phyloP scores from a whole-genome alignment of 1,140 invertebrate genomes.

The Cydia fagiglandana region DNA sequence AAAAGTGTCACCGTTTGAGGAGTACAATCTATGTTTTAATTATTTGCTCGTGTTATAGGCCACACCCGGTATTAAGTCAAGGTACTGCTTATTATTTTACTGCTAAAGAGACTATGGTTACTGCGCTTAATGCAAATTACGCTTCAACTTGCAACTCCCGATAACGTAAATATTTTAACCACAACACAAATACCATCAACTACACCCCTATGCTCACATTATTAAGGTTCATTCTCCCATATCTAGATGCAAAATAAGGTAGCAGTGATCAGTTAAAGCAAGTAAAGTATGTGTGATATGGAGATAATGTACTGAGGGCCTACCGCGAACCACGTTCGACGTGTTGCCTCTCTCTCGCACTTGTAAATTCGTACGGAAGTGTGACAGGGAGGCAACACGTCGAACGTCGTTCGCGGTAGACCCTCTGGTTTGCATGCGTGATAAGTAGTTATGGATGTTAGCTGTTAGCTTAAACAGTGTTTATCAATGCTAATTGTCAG shows the following conservation, averaged over 20 bases:
- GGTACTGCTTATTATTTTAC: not conserved
- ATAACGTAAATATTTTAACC: slow-evolving; percentile 21
- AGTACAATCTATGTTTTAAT: no score
- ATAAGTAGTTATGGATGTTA: slow-evolving; percentile 8
- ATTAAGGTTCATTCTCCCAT: not conserved
- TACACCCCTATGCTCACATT: not conserved
- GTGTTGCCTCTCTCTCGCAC: no score
- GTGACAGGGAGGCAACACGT: no score
- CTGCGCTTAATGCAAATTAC: slow-evolving; percentile 18
- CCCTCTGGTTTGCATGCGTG: not conserved
- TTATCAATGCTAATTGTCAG: slow-evolving; percentile 11
- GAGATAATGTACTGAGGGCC: not conserved
- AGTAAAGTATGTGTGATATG: slow-evolving; percentile 18
- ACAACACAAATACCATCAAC: not conserved
- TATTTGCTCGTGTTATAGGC: no score
- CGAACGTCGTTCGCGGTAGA: no score
- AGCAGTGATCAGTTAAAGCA: slow-evolving; percentile 11
- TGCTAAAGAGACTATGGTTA: not conserved
- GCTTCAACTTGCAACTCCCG: slow-evolving; percentile 3
- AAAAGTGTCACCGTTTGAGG: no score
- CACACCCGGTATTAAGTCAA: no score
- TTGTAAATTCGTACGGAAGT: no score
- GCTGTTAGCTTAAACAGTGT: not conserved
- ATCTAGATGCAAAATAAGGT: not conserved
- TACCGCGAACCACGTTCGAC: no score